Conservation (phyloP, 2,888 invertebrate genomes). For the Ametastegia equiseti region DNA sequence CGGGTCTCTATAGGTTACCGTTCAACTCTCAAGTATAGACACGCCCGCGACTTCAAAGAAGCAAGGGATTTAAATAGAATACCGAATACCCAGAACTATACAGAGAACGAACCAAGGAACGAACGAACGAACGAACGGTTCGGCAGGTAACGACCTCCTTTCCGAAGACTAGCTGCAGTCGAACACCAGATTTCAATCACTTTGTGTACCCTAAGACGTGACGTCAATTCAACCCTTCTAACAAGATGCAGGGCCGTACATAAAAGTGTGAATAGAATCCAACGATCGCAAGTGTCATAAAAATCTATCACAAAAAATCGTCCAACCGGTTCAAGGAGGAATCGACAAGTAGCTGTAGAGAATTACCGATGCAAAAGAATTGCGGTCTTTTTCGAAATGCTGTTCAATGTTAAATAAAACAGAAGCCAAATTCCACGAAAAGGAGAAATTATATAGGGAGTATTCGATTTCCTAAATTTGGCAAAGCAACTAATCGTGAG, state of each 20-base stretch:
- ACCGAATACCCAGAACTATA: constrained; percentile 5
- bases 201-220: neutral
- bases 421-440: too few species aligned
- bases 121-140: neutral
- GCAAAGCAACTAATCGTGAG: too few species aligned
- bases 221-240: constrained; percentile 2
- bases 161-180: neutral
- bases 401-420: too few species aligned
- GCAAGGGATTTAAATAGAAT: constrained; percentile 33
- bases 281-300: neutral
- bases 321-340: neutral
- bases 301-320: neutral
- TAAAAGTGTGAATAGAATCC: neutral
- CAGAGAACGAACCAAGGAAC: too few species aligned
- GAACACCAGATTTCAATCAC: constrained; percentile 4
- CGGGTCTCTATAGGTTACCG: neutral
- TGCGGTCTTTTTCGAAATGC: too few species aligned
- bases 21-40: neutral
- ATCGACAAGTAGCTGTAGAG: neutral
- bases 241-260: neutral
- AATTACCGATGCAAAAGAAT: neutral
- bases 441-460: too few species aligned
- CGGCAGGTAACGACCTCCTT: constrained; percentile 36
- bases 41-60: constrained; percentile 36
- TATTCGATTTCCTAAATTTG: too few species aligned